Evolutionary conservation across 2,888 invertebrate genomes (phyloP), one percentile per base, ranked within the genome.

Genomic region (Caenorhabditis imperialis): DNA sequence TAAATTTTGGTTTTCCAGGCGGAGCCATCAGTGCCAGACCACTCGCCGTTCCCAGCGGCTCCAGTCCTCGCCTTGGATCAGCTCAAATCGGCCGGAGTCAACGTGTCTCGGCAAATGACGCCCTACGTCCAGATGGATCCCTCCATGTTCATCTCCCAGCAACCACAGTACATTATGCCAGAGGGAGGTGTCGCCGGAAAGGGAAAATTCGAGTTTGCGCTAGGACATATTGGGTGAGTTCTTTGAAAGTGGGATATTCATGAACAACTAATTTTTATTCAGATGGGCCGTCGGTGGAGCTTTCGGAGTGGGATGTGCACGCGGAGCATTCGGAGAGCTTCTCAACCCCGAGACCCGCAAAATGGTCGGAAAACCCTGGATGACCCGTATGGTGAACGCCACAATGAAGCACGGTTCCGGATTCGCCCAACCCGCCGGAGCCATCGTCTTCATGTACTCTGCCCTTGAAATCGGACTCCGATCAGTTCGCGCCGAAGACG

Each of bases 111-210:
- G 45, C 85, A 84, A 62, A 86, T 86, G 84, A 79, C 82, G 25
- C 85, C 86, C 7, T 86, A 87, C 50, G 75, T 86, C 12, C 86
- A 86, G 85, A 84, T 86, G 81, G 86, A 86, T 74, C 86, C 85
- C 12, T 83, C 85, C 10, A 84, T 86, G 72, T 86, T 86, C 54
- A 75, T 70, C 20, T 72, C 78, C 14, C 78, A 82, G 37, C 73
- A 76, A 40, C 86, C 86, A 10, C 83, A 86, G 57, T 86, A 86
- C 73, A 84, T 86, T 44, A 84, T 84, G 79, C 85, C 85, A 4
- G 86, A 86, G 30, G 85, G 85, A 7, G 83, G 84, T n/a, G 76
- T 78, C 3, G 67, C 80, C 23, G 79, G 86, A n/a, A 83, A 84
- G 50, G 86, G 86, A 54, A 82, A 81, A 71, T 86, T 86, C 75